phyloP scores from a whole-genome alignment of 1,140 invertebrate genomes.

The Heliconius hermathena region DNA sequence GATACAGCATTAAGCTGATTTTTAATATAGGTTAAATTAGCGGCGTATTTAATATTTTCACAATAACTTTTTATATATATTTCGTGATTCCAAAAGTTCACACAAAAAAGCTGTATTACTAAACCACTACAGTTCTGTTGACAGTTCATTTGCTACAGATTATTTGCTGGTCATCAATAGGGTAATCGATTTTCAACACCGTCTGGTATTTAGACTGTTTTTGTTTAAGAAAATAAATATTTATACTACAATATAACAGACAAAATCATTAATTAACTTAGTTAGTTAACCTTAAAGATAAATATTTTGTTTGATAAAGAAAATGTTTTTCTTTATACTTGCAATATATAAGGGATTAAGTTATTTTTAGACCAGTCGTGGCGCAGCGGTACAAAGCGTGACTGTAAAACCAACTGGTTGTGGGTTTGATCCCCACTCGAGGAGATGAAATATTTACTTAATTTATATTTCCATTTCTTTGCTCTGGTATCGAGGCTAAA shows the following conservation, averaged over 20 bases:
- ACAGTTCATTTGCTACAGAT: conserved; percentile 19
- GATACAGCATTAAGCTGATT: too few species aligned
- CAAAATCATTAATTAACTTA: not conserved
- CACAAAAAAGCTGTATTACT: conserved; percentile 5
- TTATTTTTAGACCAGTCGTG: too few species aligned
- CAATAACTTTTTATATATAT: conserved; percentile 10
- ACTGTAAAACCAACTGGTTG: too few species aligned
- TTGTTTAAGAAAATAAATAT: not conserved
- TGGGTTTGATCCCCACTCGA: too few species aligned
- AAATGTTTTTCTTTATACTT: not conserved
- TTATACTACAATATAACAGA: not conserved
- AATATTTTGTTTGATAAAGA: not conserved
- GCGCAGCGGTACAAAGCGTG: too few species aligned
- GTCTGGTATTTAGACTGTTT: not conserved
- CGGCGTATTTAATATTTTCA: not conserved
- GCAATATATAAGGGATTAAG: too few species aligned
- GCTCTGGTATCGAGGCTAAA: too few species aligned
- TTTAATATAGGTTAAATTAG: not conserved
- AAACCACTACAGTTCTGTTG: conserved; percentile 2
- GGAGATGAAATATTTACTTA: too few species aligned
- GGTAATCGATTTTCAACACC: conserved; percentile 26
- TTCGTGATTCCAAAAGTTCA: not conserved
- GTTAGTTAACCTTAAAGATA: not conserved
- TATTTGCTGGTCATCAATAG: conserved; percentile 5
- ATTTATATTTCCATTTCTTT: too few species aligned